phyloP scores from a whole-genome alignment of 2,888 invertebrate species.

The Fragum sueziense region DNA sequence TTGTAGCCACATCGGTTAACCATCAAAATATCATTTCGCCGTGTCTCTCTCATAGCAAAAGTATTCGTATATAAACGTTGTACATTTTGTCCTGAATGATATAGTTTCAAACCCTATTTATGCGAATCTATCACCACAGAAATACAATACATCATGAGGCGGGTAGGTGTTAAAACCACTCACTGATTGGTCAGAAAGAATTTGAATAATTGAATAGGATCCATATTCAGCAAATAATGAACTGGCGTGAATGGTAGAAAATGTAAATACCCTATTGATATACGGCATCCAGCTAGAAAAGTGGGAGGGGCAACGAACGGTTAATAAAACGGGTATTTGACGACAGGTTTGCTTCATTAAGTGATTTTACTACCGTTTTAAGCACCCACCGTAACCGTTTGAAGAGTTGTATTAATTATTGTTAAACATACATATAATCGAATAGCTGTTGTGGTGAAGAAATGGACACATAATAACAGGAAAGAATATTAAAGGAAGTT shows the following conservation, averaged over 20 bases:
- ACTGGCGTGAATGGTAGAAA: conserved; percentile 24
- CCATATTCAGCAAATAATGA: conserved; percentile 36
- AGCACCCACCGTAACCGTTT: not conserved
- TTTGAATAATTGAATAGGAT: conserved; percentile 21
- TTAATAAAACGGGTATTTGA: conserved; percentile 13
- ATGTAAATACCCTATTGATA: conserved; percentile 27
- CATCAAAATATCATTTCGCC: too few species aligned
- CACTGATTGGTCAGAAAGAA: conserved; percentile 11
- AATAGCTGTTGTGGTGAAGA: too few species aligned
- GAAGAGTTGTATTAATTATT: not conserved
- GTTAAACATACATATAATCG: too few species aligned
- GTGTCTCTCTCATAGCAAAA: not conserved
- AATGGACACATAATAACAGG: too few species aligned
- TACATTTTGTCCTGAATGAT: not conserved
- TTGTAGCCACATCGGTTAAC: too few species aligned
- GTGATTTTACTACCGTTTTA: conserved; percentile 11
- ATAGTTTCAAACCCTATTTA: conserved; percentile 14
- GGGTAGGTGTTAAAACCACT: conserved; percentile 20
- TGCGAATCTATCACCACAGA: not conserved
- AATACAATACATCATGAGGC: conserved; percentile 10
- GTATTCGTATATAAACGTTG: not conserved
- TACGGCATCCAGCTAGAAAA: conserved; percentile 4
- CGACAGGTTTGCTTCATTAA: conserved; percentile 4
- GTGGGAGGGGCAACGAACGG: conserved; percentile 8
- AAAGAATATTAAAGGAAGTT: too few species aligned